Base-by-base conservation (phyloP, 92 coral and sea anemone genomes). In the Chrysogorgia sp. region DNA sequence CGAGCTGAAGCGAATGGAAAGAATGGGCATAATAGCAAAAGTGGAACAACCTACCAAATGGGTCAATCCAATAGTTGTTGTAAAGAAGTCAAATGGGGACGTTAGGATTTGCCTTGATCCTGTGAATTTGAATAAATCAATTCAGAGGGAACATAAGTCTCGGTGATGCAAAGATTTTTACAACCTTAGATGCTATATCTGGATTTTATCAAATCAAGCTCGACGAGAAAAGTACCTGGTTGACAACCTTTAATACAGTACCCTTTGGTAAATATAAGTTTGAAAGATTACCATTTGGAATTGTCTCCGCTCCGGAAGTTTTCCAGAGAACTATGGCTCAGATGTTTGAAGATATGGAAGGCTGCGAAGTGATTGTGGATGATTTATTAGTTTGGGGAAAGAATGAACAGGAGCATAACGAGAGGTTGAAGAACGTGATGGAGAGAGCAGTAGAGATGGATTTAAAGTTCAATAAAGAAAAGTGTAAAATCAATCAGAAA, bases 321-420 rank as follows among this genome's bases (percentile, higher is more conserved):
- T 71, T 49, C 26, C 62, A 49, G 49, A 71, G 24, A 37, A 58
- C 53, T 58, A n/a, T 71, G 64, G 31, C 79, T 55, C 49, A 53
- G 79, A 52, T 56, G 19, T 74, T 74, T n/a, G n/a, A 71, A 14
- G 77, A 71, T 34, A 71, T 71, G 10, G 77, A 71, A 25, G 61
- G 61, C 41, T 74, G 79, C 34, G 79, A 74, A 47, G 79, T 74
- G 43, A 74, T 74, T 30, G 79, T 74, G 62, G 65, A 71, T 45
- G 78, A 71, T 49, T 52, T 71, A 58, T 47, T 71, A 43, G 78
- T 71, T 17, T 52, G 78, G 79, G 79, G 50, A n/a, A 74, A 28
- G 41, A 56, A 74, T 74, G 64, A 56, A 56, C n/a, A 67, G 52
- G 58, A 52, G 35, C 37, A 60, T 60, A 35, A 60, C 35, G 34